Evolutionary conservation across 2,113 vertebrate genomes (phyloP).

Genomic region (Atrichornis clamosus): DNA sequence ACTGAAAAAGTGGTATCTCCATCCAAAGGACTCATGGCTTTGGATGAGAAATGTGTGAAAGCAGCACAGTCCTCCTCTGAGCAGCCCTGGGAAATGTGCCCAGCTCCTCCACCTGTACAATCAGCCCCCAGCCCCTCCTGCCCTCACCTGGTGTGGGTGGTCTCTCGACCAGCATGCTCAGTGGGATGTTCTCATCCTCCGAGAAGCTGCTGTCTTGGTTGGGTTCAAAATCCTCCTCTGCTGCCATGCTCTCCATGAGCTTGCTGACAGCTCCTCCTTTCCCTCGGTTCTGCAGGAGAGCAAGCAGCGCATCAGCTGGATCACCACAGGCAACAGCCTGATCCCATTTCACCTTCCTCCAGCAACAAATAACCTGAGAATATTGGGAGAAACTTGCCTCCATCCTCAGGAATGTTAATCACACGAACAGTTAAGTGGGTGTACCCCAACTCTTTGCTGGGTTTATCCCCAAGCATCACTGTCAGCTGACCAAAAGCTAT

Average conservation of each 20-base stretch:
- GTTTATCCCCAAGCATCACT: background rate
- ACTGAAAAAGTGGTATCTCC: background rate
- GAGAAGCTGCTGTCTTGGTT: constrained; percentile 99
- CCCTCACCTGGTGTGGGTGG: constrained; percentile 84
- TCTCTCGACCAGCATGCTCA: constrained; percentile 76
- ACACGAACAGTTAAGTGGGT: background rate
- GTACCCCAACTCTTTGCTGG: background rate
- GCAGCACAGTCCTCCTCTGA: background rate
- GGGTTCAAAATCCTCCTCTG: constrained; percentile 96
- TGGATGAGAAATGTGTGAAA: background rate
- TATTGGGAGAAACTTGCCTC: background rate
- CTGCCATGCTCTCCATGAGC: constrained; percentile 98
- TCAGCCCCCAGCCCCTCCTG: background rate
- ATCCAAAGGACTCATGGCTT: background rate
- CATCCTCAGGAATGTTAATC: background rate
- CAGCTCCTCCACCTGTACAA: background rate
- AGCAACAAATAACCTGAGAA: background rate
- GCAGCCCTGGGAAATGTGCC: background rate
- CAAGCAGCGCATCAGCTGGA: background rate
- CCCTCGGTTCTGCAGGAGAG: constrained; percentile 77
- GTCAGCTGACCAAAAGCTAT: background rate
- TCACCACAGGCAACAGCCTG: background rate
- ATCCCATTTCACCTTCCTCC: background rate
- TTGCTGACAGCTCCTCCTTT: constrained; percentile 93
- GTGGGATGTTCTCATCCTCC: constrained; percentile 86